Percentiles rank a stretch among this genome's conserved stretches.
These are phyloP conservation scores for Drosophila orosa DNA, from an alignment of 1,140 invertebrate species.

Conservation along the genomic window DNA sequence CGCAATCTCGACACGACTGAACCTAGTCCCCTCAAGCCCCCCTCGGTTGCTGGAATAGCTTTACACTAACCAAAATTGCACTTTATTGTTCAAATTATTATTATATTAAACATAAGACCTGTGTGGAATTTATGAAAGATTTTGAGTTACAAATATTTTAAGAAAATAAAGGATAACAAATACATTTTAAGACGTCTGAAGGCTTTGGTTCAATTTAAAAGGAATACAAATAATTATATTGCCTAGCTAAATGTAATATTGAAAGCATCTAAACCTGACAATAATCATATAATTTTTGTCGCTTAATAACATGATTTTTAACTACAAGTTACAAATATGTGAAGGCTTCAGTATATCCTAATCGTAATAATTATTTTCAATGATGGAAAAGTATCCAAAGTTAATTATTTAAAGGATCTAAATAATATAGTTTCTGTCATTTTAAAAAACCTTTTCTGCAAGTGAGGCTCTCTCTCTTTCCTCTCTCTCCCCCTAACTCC, in stretches of 20 bases:
- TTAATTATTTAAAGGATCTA: neutral
- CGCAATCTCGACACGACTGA: conserved; percentile 64
- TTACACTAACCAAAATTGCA: conserved; percentile 9
- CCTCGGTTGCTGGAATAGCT: neutral
- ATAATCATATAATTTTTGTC: neutral
- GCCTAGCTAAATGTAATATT: too few species aligned
- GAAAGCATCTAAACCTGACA: too few species aligned
- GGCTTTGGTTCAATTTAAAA: too few species aligned
- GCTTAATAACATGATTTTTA: too few species aligned
- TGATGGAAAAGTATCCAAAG: too few species aligned
- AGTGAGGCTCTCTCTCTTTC: neutral
- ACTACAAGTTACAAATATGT: too few species aligned
- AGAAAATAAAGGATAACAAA: neutral
- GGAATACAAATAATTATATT: too few species aligned
- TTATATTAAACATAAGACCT: neutral
- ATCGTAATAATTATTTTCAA: too few species aligned
- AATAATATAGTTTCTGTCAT: neutral
- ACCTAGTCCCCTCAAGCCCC: conserved; percentile 13
- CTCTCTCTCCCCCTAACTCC: conserved; percentile 20
- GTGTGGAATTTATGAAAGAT: neutral
- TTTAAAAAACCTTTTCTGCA: neutral
- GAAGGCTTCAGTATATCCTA: too few species aligned
- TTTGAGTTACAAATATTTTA: neutral
- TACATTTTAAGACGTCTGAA: too few species aligned
- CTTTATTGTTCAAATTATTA: neutral